phyloP scores from a whole-genome alignment of 2,888 invertebrate species.

The Stegophylla sp. region DNA sequence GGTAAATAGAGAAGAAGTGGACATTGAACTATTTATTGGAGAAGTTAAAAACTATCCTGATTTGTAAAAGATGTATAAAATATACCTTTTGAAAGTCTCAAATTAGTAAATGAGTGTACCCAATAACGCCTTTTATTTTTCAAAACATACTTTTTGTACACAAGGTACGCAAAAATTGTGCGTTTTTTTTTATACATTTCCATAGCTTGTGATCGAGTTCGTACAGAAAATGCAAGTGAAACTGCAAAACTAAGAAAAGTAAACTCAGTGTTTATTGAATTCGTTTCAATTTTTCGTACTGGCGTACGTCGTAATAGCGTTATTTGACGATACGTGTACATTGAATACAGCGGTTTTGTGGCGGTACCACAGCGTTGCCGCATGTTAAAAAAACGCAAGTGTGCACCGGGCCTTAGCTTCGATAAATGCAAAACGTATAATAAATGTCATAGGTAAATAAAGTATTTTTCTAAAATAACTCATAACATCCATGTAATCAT shows the following conservation, averaged over 20 bases:
- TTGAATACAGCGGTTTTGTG: slow-evolving; percentile 8
- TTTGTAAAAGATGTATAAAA: background rate
- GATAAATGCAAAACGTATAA: too few relatives aligned
- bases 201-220: background rate
- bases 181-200: background rate
- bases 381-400: too few relatives aligned
- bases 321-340: slow-evolving; percentile 1
- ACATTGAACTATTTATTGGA: slow-evolving; percentile 16
- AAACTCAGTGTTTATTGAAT: background rate
- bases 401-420: too few relatives aligned
- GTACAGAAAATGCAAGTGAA: background rate
- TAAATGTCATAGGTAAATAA: too few relatives aligned
- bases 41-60: slow-evolving; percentile 25
- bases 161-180: background rate
- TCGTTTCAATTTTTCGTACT: background rate
- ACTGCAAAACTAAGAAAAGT: slow-evolving; percentile 7
- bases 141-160: background rate
- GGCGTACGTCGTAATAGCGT: background rate
- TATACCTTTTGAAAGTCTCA: too few relatives aligned
- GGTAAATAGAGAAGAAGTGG: background rate
- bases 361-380: too few relatives aligned
- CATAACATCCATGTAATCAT: too few relatives aligned
- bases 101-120: too few relatives aligned
- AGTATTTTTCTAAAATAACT: too few relatives aligned
- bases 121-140: slow-evolving; percentile 7